A percentile compares a stretch with the other conserved stretches of the same genome.
These are phyloP conservation scores for Leucozona laternaria DNA, from an alignment of 2,888 invertebrate species.

Conservation along the genomic window DNA sequence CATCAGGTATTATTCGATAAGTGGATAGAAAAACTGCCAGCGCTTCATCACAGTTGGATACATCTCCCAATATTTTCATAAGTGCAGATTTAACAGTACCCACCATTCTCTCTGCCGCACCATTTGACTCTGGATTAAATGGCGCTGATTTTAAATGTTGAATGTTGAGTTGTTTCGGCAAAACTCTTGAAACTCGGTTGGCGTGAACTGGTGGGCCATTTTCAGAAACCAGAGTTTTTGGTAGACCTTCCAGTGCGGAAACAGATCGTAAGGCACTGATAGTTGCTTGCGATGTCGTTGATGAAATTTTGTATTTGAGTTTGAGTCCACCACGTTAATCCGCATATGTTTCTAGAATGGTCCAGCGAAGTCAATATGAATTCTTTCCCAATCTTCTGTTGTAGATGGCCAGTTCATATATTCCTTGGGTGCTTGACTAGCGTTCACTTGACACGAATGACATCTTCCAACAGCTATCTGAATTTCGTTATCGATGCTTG, in stretches of 20 bases:
- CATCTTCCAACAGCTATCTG: too few species aligned
- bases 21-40: conserved; percentile 30
- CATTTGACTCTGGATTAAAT: conserved; percentile 74
- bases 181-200: conserved; percentile 74
- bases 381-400: too few species aligned
- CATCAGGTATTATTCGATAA: conserved; percentile 21
- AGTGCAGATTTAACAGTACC: conserved; percentile 36
- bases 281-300: background rate
- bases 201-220: conserved; percentile 76
- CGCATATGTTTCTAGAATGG: conserved; percentile 32
- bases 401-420: too few species aligned
- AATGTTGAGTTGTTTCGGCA: conserved; percentile 27
- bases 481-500: too few species aligned
- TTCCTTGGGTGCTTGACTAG: too few species aligned
- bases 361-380: conserved; percentile 37
- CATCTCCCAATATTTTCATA: conserved; percentile 11
- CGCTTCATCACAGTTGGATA: conserved; percentile 12
- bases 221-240: conserved; percentile 75
- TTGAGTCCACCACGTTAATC: conserved; percentile 27
- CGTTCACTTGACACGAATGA: too few species aligned
- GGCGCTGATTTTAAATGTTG: conserved; percentile 25
- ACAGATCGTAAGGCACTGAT: conserved; percentile 66
- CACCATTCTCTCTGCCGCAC: conserved; percentile 74
- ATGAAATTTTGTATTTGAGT: conserved; percentile 24
- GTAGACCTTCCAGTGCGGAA: conserved; percentile 76